Base-by-base conservation (phyloP, 2,797 vertebrate species). In the Sylvilagus floridanus region DNA sequence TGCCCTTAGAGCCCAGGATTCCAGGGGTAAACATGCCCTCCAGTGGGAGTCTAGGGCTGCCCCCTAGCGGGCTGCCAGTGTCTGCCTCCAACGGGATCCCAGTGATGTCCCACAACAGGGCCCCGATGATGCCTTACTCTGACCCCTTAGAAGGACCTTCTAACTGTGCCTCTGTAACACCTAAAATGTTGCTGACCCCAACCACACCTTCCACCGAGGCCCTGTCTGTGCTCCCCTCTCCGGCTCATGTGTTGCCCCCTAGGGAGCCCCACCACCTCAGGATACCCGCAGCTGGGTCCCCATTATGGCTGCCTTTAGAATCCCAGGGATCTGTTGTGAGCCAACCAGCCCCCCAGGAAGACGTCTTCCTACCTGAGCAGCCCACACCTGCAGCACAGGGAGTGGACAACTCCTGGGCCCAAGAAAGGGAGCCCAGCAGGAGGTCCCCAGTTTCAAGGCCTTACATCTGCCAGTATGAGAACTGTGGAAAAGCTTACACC, bases 401-500 rank as follows among this genome's bases (percentile, higher is more conserved):
- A 85, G 14, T n/a, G 75, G 66, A 95, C n/a, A 84, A 42, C 19
- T 19, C 24, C 7, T 10, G 35, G 57, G n/a, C 32, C 63, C 79
- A 57, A 50, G 24, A 63, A 72, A 26, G 50, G 65, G 47, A 69
- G 24, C 2, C n/a, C 9, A 17, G 28, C 26, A 90, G 7, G 37
- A 69, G 10, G 32, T 2, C 60, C 11, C 62, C 13, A 0, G 24
- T 75, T 50, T 62, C 5, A 89, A 97, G 79, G 52, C 96, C 97
- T 47, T 89, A 86, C 72, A 0, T 19, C 79, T 97, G 96, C 54
- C 2, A 28, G 0, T 69, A 94, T 19, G 62, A 91, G 8, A 83
- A 90, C 91, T 97, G 96, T 57, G 96, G 89, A 52, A 97, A 97
- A 95, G 86, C 96, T 73, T 97, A 97, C 17, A 96, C 95, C 24